Evolutionary conservation across 2,797 vertebrate genomes (phyloP).

Genomic region (Labroides dimidiatus): DNA sequence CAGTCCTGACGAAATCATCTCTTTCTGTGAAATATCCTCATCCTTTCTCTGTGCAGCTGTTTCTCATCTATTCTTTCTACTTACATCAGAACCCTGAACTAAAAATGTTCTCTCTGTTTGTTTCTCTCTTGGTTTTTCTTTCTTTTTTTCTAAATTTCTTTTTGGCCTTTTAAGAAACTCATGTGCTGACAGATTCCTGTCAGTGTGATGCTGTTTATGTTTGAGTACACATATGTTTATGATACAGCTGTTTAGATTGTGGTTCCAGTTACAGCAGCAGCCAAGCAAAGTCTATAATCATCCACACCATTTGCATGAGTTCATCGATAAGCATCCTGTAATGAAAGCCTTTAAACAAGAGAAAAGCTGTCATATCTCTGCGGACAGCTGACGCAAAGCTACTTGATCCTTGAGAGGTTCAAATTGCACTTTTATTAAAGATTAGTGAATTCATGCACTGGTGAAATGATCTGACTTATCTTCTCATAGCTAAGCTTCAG

Average conservation of each 20-base stretch:
- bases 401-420: constrained; percentile 18
- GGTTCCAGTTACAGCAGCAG: constrained; percentile 11
- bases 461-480: neutral
- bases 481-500: constrained; percentile 3
- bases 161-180: neutral
- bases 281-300: neutral
- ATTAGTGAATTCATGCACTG: neutral
- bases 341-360: constrained; percentile 10
- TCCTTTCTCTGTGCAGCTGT: neutral
- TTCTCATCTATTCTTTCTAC: neutral
- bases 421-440: constrained; percentile 13
- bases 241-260: neutral
- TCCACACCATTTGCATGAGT: constrained; percentile 6
- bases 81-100: neutral
- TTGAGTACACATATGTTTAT: neutral
- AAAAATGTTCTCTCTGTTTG: neutral
- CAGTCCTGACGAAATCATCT: constrained; percentile 15
- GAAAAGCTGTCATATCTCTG: neutral
- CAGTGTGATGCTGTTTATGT: too few relatives aligned
- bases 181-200: too few relatives aligned
- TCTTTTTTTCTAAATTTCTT: neutral
- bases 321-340: constrained; percentile 6
- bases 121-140: neutral
- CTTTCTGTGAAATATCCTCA: neutral
- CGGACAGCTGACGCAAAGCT: constrained; percentile 19